Evolutionary conservation across 2,888 invertebrate species (phyloP).

Genomic region (Agrochola litura): DNA sequence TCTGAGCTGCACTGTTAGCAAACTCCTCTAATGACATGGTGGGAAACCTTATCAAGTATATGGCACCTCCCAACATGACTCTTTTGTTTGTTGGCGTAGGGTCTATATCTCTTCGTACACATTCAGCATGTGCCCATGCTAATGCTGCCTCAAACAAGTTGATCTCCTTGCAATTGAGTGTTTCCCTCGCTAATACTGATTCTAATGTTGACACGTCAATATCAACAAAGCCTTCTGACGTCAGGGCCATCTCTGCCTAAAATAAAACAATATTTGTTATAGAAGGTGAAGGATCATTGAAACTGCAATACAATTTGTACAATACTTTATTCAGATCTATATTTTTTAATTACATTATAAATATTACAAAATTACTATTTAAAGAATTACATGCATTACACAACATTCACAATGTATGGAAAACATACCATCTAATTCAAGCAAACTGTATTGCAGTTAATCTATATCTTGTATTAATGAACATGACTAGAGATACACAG

Average conservation of each 20-base stretch:
- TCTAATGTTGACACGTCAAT: slow-evolving; percentile 98
- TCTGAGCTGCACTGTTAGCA: slow-evolving; percentile 98
- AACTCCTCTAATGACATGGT: slow-evolving; percentile 97
- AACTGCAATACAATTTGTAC: slow-evolving; percentile 91
- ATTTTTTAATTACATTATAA: slow-evolving; percentile 72
- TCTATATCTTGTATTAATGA: slow-evolving; percentile 65
- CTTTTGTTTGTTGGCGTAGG: slow-evolving; percentile 95
- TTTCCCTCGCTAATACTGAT: slow-evolving; percentile 97
- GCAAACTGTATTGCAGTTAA: slow-evolving; percentile 90
- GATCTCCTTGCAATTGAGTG: slow-evolving; percentile 98
- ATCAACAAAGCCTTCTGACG: slow-evolving; percentile 98
- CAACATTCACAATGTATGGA: slow-evolving; percentile 75
- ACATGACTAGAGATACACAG: slow-evolving; percentile 77
- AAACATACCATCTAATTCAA: slow-evolving; percentile 70
- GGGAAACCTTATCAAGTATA: slow-evolving; percentile 97
- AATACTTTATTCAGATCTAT: slow-evolving; percentile 85
- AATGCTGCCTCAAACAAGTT: slow-evolving; percentile 97
- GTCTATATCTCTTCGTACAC: slow-evolving; percentile 95
- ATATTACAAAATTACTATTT: slow-evolving; percentile 78
- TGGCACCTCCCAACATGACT: slow-evolving; percentile 93
- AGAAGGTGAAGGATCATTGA: slow-evolving; percentile 81
- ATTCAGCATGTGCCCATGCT: slow-evolving; percentile 98
- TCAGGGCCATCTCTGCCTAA: slow-evolving; percentile 98
- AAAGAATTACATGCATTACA: slow-evolving; percentile 80
- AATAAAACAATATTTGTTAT: slow-evolving; percentile 76